These are phyloP conservation scores for Coreius guichenoti DNA, from an alignment of 2,797 vertebrate species.

Conservation along the genomic window DNA sequence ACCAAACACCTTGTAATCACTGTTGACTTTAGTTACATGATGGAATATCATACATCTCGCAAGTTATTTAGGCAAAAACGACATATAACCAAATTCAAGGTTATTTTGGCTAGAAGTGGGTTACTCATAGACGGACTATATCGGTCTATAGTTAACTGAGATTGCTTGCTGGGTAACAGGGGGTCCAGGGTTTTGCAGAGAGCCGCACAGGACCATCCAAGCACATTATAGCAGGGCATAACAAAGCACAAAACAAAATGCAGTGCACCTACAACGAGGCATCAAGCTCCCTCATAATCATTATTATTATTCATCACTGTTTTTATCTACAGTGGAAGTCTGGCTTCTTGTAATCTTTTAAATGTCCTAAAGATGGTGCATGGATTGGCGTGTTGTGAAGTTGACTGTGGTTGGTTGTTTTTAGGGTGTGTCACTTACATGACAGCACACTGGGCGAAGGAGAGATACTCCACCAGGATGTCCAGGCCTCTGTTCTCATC, in stretches of 20 bases:
- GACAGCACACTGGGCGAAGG: slow-evolving; percentile 94
- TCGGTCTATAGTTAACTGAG: no score
- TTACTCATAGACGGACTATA: no score
- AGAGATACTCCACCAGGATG: slow-evolving; percentile 95
- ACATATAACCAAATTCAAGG: no score
- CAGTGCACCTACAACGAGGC: slow-evolving; percentile 44
- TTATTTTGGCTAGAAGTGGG: no score
- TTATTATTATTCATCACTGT: not conserved
- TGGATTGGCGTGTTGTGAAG: not conserved
- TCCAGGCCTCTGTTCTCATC: slow-evolving; percentile 96
- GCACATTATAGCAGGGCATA: slow-evolving; percentile 61
- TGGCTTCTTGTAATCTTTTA: not conserved
- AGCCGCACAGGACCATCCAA: slow-evolving; percentile 59
- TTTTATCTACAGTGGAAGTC: not conserved
- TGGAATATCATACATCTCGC: no score
- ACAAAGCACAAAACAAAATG: slow-evolving; percentile 67
- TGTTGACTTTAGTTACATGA: no score
- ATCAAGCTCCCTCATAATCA: slow-evolving; percentile 60
- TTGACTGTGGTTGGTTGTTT: slow-evolving; percentile 20
- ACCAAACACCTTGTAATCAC: no score
- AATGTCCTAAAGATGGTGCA: not conserved
- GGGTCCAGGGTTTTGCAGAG: slow-evolving; percentile 66
- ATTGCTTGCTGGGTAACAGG: slow-evolving; percentile 57
- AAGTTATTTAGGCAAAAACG: no score
- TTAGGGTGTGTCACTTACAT: slow-evolving; percentile 84